phyloP scores from a whole-genome alignment of 2,888 invertebrate genomes.

The Nemapogon koenigi region DNA sequence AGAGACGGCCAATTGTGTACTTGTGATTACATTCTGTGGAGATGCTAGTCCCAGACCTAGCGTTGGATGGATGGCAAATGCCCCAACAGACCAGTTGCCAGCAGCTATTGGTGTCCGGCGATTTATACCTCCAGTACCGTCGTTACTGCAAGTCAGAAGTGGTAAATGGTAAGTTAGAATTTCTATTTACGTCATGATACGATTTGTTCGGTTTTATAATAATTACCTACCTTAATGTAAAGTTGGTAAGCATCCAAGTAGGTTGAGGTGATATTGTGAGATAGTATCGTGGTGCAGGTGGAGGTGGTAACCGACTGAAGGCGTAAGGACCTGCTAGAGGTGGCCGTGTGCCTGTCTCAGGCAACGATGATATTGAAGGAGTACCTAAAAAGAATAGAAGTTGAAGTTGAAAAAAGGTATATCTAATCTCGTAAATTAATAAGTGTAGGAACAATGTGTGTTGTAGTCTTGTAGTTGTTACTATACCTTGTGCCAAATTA shows the following conservation, averaged over 20 bases:
- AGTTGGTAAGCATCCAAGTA: constrained; percentile 87
- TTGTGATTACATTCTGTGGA: constrained; percentile 38
- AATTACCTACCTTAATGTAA: constrained; percentile 73
- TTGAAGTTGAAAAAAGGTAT: neutral
- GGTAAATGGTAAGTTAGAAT: too few species aligned
- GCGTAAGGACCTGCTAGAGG: constrained; percentile 90
- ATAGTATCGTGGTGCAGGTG: constrained; percentile 81
- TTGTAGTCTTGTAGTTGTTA: neutral
- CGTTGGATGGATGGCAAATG: constrained; percentile 51
- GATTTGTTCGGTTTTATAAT: neutral
- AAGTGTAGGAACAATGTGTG: neutral
- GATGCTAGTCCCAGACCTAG: constrained; percentile 44
- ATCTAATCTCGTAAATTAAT: neutral
- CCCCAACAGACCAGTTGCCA: constrained; percentile 43
- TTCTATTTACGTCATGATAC: neutral
- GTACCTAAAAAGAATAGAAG: neutral
- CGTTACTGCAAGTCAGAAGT: constrained; percentile 38
- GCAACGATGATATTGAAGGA: constrained; percentile 28
- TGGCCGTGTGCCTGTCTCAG: constrained; percentile 72
- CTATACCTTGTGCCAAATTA: constrained; percentile 67
- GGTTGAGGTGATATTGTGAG: constrained; percentile 73
- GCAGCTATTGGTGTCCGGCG: constrained; percentile 40
- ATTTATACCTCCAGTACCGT: constrained; percentile 45
- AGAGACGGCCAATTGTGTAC: constrained; percentile 78
- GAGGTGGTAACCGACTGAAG: constrained; percentile 85